These are phyloP conservation scores for Lathamus discolor DNA, from an alignment of 2,113 vertebrate species.

Conservation along the genomic window DNA sequence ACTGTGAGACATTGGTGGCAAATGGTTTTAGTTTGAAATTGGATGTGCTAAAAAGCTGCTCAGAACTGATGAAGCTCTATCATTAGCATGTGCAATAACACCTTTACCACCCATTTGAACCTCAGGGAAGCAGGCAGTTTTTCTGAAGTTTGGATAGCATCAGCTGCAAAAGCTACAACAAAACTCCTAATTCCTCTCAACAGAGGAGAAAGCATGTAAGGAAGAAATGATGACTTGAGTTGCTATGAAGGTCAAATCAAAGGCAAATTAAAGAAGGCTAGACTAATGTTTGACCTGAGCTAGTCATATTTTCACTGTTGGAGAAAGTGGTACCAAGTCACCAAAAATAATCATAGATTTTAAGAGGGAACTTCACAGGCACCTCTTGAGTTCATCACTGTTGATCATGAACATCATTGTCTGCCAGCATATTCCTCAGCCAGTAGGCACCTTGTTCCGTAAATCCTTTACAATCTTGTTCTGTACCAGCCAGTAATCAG, in stretches of 20 bases:
- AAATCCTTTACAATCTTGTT: neutral
- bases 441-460: neutral
- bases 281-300: neutral
- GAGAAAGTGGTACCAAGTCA: neutral
- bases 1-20: conserved; percentile 50
- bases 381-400: neutral
- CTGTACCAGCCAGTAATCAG: neutral
- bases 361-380: neutral
- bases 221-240: neutral
- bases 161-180: neutral
- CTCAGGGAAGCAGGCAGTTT: conserved; percentile 17
- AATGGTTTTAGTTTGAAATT: conserved; percentile 72
- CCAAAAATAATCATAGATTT: neutral
- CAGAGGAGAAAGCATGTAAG: neutral
- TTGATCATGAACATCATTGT: neutral
- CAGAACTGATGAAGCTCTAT: conserved; percentile 63
- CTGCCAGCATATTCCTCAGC: neutral
- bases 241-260: neutral
- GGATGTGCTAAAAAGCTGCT: conserved; percentile 66
- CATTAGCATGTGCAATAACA: conserved; percentile 33
- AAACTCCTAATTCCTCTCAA: neutral
- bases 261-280: neutral
- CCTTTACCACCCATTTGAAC: conserved; percentile 58
- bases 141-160: conserved; percentile 46
- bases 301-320: neutral